A percentile compares a stretch with the other conserved stretches of the same genome.
Evolutionary conservation across 2,888 invertebrate species (phyloP).

Genomic region (Drosophila leonis): DNA sequence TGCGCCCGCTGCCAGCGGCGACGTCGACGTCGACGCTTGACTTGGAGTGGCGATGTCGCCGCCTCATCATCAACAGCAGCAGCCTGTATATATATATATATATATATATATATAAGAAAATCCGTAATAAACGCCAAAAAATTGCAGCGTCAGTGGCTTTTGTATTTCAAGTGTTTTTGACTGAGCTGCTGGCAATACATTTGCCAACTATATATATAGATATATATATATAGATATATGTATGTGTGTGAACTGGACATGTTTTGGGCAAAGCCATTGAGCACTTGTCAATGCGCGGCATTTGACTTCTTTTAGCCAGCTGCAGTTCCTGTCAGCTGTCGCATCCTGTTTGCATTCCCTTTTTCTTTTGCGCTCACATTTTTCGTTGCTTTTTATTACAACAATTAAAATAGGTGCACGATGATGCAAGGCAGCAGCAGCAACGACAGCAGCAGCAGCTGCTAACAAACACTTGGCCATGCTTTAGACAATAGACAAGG

Average conservation of each 20-base stretch:
- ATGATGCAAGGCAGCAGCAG: constrained; percentile 53
- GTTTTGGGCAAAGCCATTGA: constrained; percentile 46
- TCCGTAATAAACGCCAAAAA: constrained; percentile 81
- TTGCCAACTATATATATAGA: constrained; percentile 18
- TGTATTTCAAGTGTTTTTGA: constrained; percentile 74
- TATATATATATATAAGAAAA: constrained; percentile 47
- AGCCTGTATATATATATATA: constrained; percentile 1
- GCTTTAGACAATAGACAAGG: constrained; percentile 80
- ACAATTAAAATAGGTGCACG: constrained; percentile 80
- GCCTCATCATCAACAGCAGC: constrained; percentile 54
- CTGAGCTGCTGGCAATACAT: constrained; percentile 34
- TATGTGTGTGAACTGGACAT: constrained; percentile 42
- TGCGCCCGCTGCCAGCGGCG: constrained; percentile 75
- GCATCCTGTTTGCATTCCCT: constrained; percentile 19
- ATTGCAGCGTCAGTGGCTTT: constrained; percentile 84
- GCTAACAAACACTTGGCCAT: constrained; percentile 80
- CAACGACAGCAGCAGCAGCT: constrained; percentile 33
- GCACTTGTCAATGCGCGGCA: constrained; percentile 44
- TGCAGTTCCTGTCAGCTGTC: constrained; percentile 40
- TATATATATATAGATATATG: constrained; percentile 11
- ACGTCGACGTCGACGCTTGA: constrained; percentile 60
- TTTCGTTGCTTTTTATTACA: constrained; percentile 59
- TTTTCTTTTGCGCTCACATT: constrained; percentile 24
- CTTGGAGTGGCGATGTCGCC: constrained; percentile 69
- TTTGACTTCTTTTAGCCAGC: constrained; percentile 23